Base-by-base conservation (phyloP, 2,888 invertebrate species). In the Mythimna lalbum region DNA sequence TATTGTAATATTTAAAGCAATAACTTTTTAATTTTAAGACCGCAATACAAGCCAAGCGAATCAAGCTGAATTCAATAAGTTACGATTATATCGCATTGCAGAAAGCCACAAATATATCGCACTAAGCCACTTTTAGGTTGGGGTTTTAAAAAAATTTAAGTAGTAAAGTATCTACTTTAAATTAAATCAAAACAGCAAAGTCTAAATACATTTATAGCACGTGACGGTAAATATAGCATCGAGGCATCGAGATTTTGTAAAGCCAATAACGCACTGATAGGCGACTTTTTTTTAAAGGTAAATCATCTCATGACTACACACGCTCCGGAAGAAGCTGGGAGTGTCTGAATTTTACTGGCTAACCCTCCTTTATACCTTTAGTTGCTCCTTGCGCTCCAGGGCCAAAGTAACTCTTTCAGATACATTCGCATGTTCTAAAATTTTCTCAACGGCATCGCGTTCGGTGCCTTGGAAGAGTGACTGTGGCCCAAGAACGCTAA, bases 131-230 rank as follows among this genome's bases (percentile, higher is more conserved):
- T 19, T 3, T 10, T 4, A 56, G 6, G 21, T 61, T 5, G 1
- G 49, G 9, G 2, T 63, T 36, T 39, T 36, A 74, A 39, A 49
- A 66, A 12, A 55, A 56, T 49, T 49, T 12, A 57, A 43, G 68
- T 27, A 33, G 19, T n/a, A 19, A 39, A 10, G 39, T 33, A 65
- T 67, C 50, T 39, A 57, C n/a, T 43, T 27, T 68, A 31, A 12
- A 39, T 49, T 23, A 36, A 56, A 76, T 43, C 33, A 60, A 47
- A 65, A 61, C 6, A 39, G 33, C 64, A 12, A 63, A 39, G 49
- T 71, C 33, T 71, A 31, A 39, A 78, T 49, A 59, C 17, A 21
- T 59, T 31, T 70, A 27, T 6, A 55, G n/a, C 9, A 68, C 6
- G 1, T 4, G 43, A 23, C 7, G 9, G 7, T 27, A 36, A 47